Percentiles rank a stretch among this genome's conserved stretches.
These are phyloP conservation scores for Hafferia zeledoni DNA, from an alignment of 2,797 vertebrate species.

Conservation along the genomic window DNA sequence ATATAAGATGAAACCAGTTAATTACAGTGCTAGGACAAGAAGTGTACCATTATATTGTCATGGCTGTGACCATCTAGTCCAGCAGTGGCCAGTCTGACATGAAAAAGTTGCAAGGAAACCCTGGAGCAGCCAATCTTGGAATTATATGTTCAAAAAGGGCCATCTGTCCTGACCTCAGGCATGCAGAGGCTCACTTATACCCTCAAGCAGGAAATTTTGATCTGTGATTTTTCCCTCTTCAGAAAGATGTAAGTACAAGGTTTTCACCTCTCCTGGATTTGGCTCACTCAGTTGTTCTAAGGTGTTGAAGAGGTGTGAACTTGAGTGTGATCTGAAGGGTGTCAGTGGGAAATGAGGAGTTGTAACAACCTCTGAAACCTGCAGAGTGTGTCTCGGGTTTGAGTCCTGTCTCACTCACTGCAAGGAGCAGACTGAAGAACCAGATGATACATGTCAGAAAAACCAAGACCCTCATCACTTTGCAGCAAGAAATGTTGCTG, in stretches of 20 bases:
- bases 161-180: background rate
- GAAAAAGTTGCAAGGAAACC: background rate
- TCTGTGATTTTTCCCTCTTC: background rate
- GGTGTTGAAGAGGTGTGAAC: conserved; percentile 9
- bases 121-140: background rate
- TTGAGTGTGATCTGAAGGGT: background rate
- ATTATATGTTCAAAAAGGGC: background rate
- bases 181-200: background rate
- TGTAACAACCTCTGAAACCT: background rate
- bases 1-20: background rate
- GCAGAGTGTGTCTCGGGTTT: background rate
- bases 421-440: background rate
- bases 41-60: background rate
- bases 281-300: background rate
- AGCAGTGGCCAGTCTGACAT: background rate
- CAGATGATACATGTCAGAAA: background rate
- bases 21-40: background rate
- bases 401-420: background rate
- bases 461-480: background rate
- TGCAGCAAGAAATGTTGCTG: background rate
- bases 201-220: background rate
- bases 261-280: background rate
- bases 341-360: conserved; percentile 15
- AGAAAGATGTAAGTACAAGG: background rate
- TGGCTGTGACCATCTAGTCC: background rate